Evolutionary conservation across 1,140 invertebrate species (phyloP), one percentile per base, ranked within the genome.

Genomic region (Sipha flava): DNA sequence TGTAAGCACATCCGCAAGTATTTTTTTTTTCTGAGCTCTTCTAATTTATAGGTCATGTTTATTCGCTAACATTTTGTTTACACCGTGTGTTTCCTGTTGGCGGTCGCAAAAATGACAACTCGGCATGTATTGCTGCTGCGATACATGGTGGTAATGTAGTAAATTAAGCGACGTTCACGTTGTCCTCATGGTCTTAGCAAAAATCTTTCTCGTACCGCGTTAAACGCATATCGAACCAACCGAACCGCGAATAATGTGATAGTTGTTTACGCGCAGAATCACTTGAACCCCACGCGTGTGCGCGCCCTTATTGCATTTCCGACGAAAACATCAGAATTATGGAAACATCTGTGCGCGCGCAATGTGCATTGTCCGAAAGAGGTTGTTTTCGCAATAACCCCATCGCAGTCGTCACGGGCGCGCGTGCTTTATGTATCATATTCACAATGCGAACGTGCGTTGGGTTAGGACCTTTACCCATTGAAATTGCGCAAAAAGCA

Each of bases 401-500:
- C 34, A 54, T 75, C n/a, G 31, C 21, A 40, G 37, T 23, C 34
- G 37, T 66, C 62, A 54, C 49, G 49, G 21, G 7, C 49, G 49
- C 49, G 49, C 49, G 54, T 16, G 29, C 26, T 52, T 23, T 52
- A 6, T 59, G 26, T 16, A 9, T 31, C 29, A 14, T 18, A 5
- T 16, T 14, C 0, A n/a, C n/a, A n/a, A 49, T 9, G 6, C 18
- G 4, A 57, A 12, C 3, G 6, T 12, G 14, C 52, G 52, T 21
- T 5, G 1, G 16, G 16, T 70, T n/a, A n/a, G n/a, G n/a, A n/a
- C n/a, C n/a, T n/a, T n/a, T n/a, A n/a, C 40, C 40, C 66, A 47
- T 70, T 59, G 73, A 77, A 77, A 77, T 77, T 57, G 73, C 73
- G 73, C 73, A 77, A 77, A 77, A n/a, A 54, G 31, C 73, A 26